Evolutionary conservation across 2,888 invertebrate genomes (phyloP).

Genomic region (Agriopis marginaria): DNA sequence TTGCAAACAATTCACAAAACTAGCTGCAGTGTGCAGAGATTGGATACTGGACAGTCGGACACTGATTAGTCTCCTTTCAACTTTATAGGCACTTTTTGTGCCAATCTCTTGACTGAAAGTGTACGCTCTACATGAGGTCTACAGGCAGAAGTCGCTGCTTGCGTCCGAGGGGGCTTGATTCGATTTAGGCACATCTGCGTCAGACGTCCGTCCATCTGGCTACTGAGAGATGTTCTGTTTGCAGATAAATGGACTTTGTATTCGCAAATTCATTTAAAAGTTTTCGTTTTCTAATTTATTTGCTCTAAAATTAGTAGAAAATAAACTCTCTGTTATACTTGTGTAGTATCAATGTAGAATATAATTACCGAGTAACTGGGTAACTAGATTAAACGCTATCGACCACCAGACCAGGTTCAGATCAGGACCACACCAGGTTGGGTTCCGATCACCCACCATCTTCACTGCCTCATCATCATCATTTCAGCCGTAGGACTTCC

Average conservation of each 20-base stretch:
- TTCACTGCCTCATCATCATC: no score
- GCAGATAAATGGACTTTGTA: background rate
- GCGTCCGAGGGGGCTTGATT: slow-evolving; percentile 13
- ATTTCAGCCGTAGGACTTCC: no score
- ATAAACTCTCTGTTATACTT: background rate
- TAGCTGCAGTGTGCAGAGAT: no score
- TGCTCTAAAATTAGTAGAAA: background rate
- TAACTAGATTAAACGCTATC: no score
- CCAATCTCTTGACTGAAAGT: background rate
- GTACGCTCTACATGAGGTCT: no score
- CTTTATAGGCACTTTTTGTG: background rate
- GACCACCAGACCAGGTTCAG: no score
- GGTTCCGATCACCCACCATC: no score
- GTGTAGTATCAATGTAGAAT: background rate
- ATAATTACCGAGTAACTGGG: no score
- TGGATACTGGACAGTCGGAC: no score
- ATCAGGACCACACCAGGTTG: no score
- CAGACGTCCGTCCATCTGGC: background rate
- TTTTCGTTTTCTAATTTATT: background rate
- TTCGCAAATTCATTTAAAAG: background rate
- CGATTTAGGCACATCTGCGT: slow-evolving; percentile 20
- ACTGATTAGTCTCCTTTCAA: no score
- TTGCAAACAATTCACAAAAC: no score
- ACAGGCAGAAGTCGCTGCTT: background rate
- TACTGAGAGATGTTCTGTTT: background rate